Evolutionary conservation across 2,888 invertebrate genomes (phyloP).

Genomic region (Thecophora atra): DNA sequence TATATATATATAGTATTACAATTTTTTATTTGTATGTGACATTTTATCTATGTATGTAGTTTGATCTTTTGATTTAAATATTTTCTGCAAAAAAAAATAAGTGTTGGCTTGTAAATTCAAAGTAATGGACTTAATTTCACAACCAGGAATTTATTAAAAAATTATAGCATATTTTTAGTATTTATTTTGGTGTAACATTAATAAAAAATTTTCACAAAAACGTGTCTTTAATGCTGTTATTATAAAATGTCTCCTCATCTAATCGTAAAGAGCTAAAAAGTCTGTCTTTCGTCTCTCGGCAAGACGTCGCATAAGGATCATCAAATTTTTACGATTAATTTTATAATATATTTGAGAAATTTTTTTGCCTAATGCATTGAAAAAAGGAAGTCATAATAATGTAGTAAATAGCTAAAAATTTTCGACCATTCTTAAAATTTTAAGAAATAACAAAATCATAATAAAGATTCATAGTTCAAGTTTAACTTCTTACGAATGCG

Average conservation of each 20-base stretch:
- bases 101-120: constrained; percentile 33
- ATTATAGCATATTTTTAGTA: neutral
- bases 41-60: constrained; percentile 24
- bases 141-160: constrained; percentile 13
- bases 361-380: no score
- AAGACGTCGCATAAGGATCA: no score
- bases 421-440: no score
- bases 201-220: constrained; percentile 25
- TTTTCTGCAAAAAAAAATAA: constrained; percentile 14
- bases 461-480: no score
- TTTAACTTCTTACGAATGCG: no score
- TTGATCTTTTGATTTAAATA: neutral
- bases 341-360: no score
- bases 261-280: neutral
- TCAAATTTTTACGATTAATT: no score
- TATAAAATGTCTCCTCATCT: neutral
- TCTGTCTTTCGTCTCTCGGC: no score
- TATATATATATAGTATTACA: constrained; percentile 19
- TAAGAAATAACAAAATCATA: no score
- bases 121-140: constrained; percentile 13
- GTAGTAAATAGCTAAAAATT: no score
- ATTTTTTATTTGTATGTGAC: constrained; percentile 1
- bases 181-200: constrained; percentile 36
- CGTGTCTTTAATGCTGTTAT: no score
- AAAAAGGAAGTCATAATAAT: no score